Evolutionary conservation across 1,140 invertebrate species (phyloP).

Genomic region (Pseudomyrmex flavicornis): DNA sequence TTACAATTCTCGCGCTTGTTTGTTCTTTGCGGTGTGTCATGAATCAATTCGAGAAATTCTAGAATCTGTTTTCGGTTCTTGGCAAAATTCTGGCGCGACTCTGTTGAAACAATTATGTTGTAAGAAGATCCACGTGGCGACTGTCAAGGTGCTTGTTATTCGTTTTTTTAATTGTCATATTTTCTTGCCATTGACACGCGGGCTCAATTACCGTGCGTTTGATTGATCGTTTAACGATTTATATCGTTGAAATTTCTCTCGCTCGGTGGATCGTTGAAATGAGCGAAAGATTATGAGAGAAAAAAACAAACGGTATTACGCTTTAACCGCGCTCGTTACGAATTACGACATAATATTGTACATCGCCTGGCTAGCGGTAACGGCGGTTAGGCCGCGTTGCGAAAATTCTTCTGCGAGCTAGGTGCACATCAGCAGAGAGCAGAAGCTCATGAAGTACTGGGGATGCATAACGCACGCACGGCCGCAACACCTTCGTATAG

Average conservation of each 20-base stretch:
- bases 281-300: conserved; percentile 27
- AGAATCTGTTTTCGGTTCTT: conserved; percentile 28
- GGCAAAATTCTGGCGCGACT: conserved; percentile 18
- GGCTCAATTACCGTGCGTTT: neutral
- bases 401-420: conserved; percentile 36
- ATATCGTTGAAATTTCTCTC: conserved; percentile 49
- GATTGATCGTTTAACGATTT: conserved; percentile 2
- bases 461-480: conserved; percentile 1
- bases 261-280: conserved; percentile 37
- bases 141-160: neutral
- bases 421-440: neutral
- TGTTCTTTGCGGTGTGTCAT: conserved; percentile 1
- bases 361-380: conserved; percentile 54
- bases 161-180: neutral
- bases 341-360: conserved; percentile 53
- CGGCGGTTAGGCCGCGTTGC: conserved; percentile 39
- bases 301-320: conserved; percentile 50
- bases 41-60: conserved; percentile 41
- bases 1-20: neutral
- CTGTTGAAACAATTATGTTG: neutral
- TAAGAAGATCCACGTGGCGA: conserved; percentile 10
- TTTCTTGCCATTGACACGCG: neutral
- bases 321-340: conserved; percentile 52
- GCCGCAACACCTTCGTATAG: neutral
- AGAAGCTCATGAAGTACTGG: neutral